Percentiles rank a stretch among this genome's conserved stretches.
Evolutionary conservation across 2,888 invertebrate species (phyloP).

Genomic region (Rhingia campestris): DNA sequence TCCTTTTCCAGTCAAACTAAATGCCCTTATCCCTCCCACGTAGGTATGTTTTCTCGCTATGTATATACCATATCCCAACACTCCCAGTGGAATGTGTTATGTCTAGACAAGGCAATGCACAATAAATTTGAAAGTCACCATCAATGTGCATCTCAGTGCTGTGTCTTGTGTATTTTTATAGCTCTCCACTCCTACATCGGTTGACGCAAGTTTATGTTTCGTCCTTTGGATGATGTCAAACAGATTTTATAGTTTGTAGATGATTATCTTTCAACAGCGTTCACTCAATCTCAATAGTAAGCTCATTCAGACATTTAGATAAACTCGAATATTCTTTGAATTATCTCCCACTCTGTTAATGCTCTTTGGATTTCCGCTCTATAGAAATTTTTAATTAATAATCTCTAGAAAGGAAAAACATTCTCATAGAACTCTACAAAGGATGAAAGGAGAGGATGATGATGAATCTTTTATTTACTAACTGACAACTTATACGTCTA

Average conservation of each 20-base stretch:
- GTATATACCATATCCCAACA: too few relatives aligned
- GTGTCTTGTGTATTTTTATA: neutral
- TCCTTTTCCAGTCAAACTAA: neutral
- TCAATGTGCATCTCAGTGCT: neutral
- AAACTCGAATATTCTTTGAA: too few relatives aligned
- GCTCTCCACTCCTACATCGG: neutral
- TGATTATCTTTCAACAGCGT: neutral
- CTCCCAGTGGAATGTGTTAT: neutral
- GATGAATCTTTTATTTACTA: too few relatives aligned
- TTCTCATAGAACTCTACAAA: too few relatives aligned
- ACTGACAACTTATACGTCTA: too few relatives aligned
- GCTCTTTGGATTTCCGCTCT: too few relatives aligned
- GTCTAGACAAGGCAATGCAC: constrained; percentile 29
- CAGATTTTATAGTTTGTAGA: neutral
- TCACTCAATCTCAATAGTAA: neutral
- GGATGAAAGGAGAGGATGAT: too few relatives aligned
- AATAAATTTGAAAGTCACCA: constrained; percentile 2
- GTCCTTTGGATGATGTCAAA: neutral
- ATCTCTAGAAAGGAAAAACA: too few relatives aligned
- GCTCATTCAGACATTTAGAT: neutral
- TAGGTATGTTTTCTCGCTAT: neutral
- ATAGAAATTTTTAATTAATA: too few relatives aligned
- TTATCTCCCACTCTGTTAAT: too few relatives aligned
- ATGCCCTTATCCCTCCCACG: neutral
- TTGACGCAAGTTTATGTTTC: neutral